Percentiles rank a stretch among this genome's conserved stretches.
These are phyloP conservation scores for Salarias fasciatus DNA, from an alignment of 2,797 vertebrate species.

Conservation along the genomic window DNA sequence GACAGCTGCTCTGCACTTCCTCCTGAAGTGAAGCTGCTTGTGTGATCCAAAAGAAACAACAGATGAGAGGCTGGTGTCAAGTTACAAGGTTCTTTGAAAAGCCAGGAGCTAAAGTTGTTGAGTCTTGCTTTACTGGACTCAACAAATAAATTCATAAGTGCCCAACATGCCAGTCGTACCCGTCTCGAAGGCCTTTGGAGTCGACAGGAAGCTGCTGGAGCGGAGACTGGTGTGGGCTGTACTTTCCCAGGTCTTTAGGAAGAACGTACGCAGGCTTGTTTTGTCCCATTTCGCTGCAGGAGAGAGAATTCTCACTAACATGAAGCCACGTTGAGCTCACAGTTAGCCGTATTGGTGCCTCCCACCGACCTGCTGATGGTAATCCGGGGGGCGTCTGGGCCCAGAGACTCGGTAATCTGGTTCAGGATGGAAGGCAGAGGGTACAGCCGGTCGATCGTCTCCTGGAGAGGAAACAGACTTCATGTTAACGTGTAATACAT, in stretches of 20 bases:
- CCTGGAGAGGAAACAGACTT: slow-evolving; percentile 62
- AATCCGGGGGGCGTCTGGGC: slow-evolving; percentile 74
- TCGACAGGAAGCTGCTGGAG: slow-evolving; percentile 77
- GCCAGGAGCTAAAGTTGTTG: too few species aligned
- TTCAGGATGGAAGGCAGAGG: slow-evolving; percentile 91
- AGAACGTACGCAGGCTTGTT: slow-evolving; percentile 85
- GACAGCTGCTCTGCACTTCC: too few species aligned
- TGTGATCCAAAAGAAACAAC: too few species aligned
- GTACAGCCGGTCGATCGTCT: slow-evolving; percentile 86
- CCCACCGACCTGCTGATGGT: slow-evolving; percentile 72
- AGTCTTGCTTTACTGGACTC: not conserved
- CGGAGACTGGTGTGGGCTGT: slow-evolving; percentile 86
- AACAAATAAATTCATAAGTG: too few species aligned
- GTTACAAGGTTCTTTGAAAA: too few species aligned
- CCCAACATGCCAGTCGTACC: slow-evolving; percentile 46
- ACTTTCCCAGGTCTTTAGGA: slow-evolving; percentile 86
- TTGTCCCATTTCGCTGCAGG: slow-evolving; percentile 62
- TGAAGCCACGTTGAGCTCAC: too few species aligned
- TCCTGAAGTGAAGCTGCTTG: too few species aligned
- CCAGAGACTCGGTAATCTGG: slow-evolving; percentile 85
- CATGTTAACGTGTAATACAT: too few species aligned
- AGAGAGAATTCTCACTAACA: slow-evolving; percentile 7
- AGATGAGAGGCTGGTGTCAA: too few species aligned
- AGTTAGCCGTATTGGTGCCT: too few species aligned
- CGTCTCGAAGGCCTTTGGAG: slow-evolving; percentile 55